Base-by-base conservation (phyloP, 2,113 vertebrate species). In the Proteles cristata region DNA sequence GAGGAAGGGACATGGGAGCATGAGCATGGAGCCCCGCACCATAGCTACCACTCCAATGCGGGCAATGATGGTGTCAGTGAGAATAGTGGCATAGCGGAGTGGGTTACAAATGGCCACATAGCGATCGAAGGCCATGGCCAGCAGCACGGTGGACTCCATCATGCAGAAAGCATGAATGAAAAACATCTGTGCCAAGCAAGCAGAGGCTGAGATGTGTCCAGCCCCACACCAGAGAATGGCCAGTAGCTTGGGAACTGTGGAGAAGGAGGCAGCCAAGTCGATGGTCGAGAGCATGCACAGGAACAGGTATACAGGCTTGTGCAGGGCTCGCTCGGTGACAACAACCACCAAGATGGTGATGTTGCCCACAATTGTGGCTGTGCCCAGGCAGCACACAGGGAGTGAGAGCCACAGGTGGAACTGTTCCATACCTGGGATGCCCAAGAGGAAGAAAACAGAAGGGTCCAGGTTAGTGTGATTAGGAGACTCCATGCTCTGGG, bases 91-190 rank as follows among this genome's bases (percentile, higher is more conserved):
- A 89, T 98, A 98, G 12, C 77, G 92, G 21, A 98, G 96, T 5
- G 97, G 96, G 79, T 98, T 88, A 66, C 98, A 98, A 71, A 98
- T 96, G 63, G 98, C 98, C 55, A 98, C 97, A 4, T 98, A 98
- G 12, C 96, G 97, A 16, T 98, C 98, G 69, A 98, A 98, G 50
- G 98, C 97, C 97, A 98, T 98, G 68, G 96, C 97, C 90, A 98
- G 14, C 74, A 99, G 93, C 73, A 98, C 97, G 1, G 98, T 97
- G 2, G 90, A 98, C 39, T 97, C 98, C 93, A 97, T 97, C 94
- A 98, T 86, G 61, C 97, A 98, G 82, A 97, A 98, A 25, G 94
- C 84, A 65, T 98, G 98, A 92, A 98, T 96, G 77, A 98, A 98
- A 69, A 98, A 98, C 97, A 98, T 98, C 94, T 98, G 98, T 69